Evolutionary conservation across 2,888 invertebrate species (phyloP).

Genomic region (Erebia epiphron): DNA sequence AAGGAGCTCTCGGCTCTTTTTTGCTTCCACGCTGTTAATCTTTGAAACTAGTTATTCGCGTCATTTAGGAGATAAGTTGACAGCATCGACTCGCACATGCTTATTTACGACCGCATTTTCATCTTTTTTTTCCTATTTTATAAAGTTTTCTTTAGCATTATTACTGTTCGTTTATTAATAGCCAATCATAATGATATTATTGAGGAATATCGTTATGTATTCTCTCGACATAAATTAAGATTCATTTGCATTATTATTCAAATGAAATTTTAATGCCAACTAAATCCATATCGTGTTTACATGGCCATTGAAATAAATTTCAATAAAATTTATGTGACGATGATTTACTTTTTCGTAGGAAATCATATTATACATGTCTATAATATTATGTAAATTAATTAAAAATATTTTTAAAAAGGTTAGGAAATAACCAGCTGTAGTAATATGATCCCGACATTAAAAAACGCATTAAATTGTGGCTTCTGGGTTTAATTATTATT

Average conservation of each 20-base stretch:
- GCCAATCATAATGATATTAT: conserved; percentile 31
- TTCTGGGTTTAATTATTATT: neutral
- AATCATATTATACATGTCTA: conserved; percentile 3
- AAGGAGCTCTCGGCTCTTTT: conserved; percentile 39
- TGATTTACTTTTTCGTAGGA: conserved; percentile 21
- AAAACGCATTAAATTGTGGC: neutral
- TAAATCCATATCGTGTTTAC: conserved; percentile 25
- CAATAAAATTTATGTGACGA: conserved; percentile 20
- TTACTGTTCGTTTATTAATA: conserved; percentile 38
- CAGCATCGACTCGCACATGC: conserved; percentile 61
- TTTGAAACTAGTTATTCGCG: conserved; percentile 62
- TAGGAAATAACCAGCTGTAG: neutral
- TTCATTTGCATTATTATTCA: conserved; percentile 32
- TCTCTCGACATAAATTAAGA: conserved; percentile 23
- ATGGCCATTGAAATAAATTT: conserved; percentile 31
- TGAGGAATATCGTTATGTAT: conserved; percentile 21
- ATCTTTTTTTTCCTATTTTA: conserved; percentile 42
- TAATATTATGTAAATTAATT: neutral
- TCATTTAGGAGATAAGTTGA: conserved; percentile 61
- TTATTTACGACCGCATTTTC: conserved; percentile 48
- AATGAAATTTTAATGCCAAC: conserved; percentile 16
- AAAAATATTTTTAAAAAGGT: conserved; percentile 4
- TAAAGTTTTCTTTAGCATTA: conserved; percentile 39
- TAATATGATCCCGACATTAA: neutral
- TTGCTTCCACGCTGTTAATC: conserved; percentile 56